These are phyloP conservation scores for Eupithecia pulchellata DNA, from an alignment of 2,888 invertebrate genomes.

Conservation along the genomic window DNA sequence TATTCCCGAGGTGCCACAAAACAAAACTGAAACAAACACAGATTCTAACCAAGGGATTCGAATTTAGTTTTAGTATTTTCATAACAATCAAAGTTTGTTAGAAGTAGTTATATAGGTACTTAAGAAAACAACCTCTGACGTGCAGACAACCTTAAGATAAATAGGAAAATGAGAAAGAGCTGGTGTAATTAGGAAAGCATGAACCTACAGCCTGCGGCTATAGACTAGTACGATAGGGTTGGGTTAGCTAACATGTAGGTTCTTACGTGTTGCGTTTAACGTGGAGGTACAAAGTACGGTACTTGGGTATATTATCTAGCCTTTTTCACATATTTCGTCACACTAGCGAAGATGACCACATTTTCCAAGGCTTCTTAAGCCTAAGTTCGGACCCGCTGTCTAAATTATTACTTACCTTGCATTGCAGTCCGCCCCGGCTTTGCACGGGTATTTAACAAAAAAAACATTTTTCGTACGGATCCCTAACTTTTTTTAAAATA, in stretches of 20 bases:
- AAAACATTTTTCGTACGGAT: no score
- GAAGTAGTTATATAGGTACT: no score
- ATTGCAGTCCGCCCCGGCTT: no score
- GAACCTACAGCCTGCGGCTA: neutral
- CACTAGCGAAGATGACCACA: neutral
- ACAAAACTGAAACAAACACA: no score
- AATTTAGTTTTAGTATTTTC: no score
- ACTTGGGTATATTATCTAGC: neutral
- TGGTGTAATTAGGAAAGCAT: neutral
- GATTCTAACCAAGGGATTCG: no score
- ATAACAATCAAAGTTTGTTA: no score
- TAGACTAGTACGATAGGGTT: neutral
- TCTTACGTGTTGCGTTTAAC: neutral
- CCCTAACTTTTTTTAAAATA: no score
- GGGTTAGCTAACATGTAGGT: neutral
- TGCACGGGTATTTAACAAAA: no score
- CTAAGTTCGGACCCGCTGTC: neutral
- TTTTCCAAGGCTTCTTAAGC: neutral
- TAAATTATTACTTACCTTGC: no score
- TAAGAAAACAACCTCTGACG: neutral
- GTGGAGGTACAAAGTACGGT: neutral
- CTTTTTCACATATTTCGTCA: neutral
- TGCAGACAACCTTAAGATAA: neutral
- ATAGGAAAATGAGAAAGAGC: neutral
- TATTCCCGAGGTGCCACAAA: no score